Evolutionary conservation across 2,888 invertebrate genomes (phyloP), one percentile per base, ranked within the genome.

Genomic region (Caenorhabditis sp.): DNA sequence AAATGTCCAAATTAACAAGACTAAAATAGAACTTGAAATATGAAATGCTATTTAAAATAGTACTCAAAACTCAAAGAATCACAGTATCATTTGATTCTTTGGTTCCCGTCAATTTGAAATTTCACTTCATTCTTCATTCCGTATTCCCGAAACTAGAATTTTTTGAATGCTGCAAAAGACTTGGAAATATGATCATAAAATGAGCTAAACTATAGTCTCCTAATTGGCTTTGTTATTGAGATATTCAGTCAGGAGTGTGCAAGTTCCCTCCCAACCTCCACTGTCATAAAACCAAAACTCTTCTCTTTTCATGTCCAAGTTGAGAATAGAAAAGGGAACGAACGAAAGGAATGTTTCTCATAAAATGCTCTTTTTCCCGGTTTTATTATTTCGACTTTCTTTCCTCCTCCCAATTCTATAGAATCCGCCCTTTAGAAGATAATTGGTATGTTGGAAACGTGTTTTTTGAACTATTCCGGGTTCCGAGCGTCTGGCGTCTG

Each of bases 211-310:
- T 51, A 51, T 51, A 51, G 51, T 51, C 51, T 51, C 24, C 61
- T 62, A 71, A 71, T 64, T 71, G 62, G 22, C 62, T 71, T 71
- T 47, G 71, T 71, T 71, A 56, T 51, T 22, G 26, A 51, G 24
- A 51, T 51, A 51, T 51, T 51, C 26, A 18, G 47, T 20, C n/a
- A 47, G 47, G 18, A 4, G 6, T 20, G 47, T 47, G 47, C 47
- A 47, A 47, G 20, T 47, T n/a, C 47, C 47, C 18, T 20, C 18
- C n/a, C n/a, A n/a, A n/a, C n/a, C n/a, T n/a, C n/a, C n/a, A n/a
- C n/a, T n/a, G n/a, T n/a, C 47, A 47, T 47, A 47, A 40, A 40
- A 15, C 40, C 47, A 2, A 47, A n/a, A 20, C 4, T 47, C 47
- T 18, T 47, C 18, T 5, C 20, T 47, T 5, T n/a, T 47, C 47